Evolutionary conservation across 2,888 invertebrate genomes (phyloP), one percentile per base, ranked within the genome.

Genomic region (Apamea monoglypha): DNA sequence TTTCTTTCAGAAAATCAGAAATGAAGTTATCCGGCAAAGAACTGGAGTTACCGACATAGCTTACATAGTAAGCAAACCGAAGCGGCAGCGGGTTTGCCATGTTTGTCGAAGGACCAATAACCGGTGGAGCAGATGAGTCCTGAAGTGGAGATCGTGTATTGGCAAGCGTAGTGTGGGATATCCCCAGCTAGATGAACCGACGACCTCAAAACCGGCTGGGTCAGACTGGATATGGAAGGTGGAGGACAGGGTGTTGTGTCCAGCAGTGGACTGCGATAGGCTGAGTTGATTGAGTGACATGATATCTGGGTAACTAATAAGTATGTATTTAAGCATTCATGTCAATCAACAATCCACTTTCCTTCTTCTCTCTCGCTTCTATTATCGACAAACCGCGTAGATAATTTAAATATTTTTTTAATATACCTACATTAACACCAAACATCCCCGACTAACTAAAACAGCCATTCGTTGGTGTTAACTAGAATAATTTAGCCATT

Each of bases 401-500:
- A 72, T 40, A 12, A 79, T 84, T 84, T 82, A 53, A 80, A 76
- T 85, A 68, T 83, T 81, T 82, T 79, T 66, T 76, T 36, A 56
- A 50, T 71, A 64, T 16, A 47, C 16, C 5, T 47, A 44, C 44
- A 12, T 47, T 16, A 47, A 47, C 47, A 16, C 47, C 4, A 47
- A 47, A 47, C 5, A 4, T 47, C 36, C 77, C 69, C 53, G 79
- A 85, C 70, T 74, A 70, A 76, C 81, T 66, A 75, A 47, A 82
- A 86, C 74, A 86, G 82, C 86, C 83, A 87, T 85, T 88, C 67
- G 84, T 74, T 85, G 83, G 86, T 89, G 87, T 84, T 89, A 86
- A 88, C 78, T 88, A 88, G 89, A 90, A 92, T 92, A 92, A 90
- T 91, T 91, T 85, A 61, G 74, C 91, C 89, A 89, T 90, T 90